Evolutionary conservation across 2,888 invertebrate species (phyloP).

Genomic region (Microctonus brassicae): DNA sequence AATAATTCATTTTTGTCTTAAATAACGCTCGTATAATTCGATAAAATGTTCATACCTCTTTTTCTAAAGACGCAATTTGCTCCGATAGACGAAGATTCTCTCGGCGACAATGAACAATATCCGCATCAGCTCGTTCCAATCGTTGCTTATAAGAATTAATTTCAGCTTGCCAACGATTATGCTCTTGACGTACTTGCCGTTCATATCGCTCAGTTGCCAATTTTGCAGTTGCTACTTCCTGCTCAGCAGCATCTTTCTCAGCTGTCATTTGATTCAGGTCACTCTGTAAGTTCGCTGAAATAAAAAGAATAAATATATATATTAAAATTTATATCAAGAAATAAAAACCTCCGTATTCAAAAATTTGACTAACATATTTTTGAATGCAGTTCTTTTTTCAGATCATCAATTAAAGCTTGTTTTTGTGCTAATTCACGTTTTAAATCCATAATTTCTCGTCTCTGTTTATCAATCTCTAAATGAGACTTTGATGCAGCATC

Average conservation of each 20-base stretch:
- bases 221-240: conserved; percentile 82
- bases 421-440: conserved; percentile 84
- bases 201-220: conserved; percentile 77
- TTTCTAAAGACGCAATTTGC: conserved; percentile 83
- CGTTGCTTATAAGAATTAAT: conserved; percentile 75
- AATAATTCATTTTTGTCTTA: background rate
- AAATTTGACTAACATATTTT: conserved; percentile 75
- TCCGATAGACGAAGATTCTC: conserved; percentile 85
- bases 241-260: conserved; percentile 84
- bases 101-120: conserved; percentile 83
- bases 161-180: conserved; percentile 82
- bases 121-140: conserved; percentile 84
- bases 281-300: conserved; percentile 79
- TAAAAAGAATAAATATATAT: too few species aligned
- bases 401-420: conserved; percentile 81
- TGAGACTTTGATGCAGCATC: conserved; percentile 80
- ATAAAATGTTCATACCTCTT: conserved; percentile 75
- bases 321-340: too few species aligned
- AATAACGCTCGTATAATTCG: background rate
- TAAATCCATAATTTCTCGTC: conserved; percentile 81
- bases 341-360: background rate
- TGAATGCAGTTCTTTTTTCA: conserved; percentile 83
- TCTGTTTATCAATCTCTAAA: conserved; percentile 84
- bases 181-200: conserved; percentile 82
- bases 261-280: conserved; percentile 83